These are phyloP conservation scores for Ormia ochracea DNA, from an alignment of 2,888 invertebrate species.

Conservation along the genomic window DNA sequence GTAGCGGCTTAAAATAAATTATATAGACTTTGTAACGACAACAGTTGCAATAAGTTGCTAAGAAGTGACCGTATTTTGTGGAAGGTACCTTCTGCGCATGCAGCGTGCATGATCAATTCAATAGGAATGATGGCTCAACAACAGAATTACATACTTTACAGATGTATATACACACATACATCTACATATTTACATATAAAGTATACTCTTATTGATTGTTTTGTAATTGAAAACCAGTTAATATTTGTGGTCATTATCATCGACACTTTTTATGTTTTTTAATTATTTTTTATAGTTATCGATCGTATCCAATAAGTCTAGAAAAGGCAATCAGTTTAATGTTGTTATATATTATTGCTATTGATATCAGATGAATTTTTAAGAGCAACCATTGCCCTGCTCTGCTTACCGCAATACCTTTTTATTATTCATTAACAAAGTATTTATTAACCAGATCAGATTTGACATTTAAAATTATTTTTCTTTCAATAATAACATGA, in stretches of 20 bases:
- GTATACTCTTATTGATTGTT: not conserved
- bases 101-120: no score
- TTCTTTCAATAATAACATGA: not conserved
- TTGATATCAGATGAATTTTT: not conserved
- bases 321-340: not conserved
- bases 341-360: not conserved
- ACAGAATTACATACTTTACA: no score
- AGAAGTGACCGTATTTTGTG: no score
- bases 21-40: no score
- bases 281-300: not conserved
- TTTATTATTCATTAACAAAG: not conserved
- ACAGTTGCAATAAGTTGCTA: no score
- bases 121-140: no score
- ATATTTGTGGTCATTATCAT: not conserved
- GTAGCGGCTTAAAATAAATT: no score
- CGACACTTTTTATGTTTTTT: not conserved
- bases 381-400: not conserved
- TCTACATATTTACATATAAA: no score
- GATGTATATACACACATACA: no score
- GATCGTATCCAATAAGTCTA: not conserved
- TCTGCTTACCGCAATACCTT: slow-evolving; percentile 5
- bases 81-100: no score
- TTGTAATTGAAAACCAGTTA: not conserved
- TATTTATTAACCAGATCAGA: not conserved
- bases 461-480: slow-evolving; percentile 5